phyloP scores from a whole-genome alignment of 2,797 vertebrate genomes.

The Danio kyathit region DNA sequence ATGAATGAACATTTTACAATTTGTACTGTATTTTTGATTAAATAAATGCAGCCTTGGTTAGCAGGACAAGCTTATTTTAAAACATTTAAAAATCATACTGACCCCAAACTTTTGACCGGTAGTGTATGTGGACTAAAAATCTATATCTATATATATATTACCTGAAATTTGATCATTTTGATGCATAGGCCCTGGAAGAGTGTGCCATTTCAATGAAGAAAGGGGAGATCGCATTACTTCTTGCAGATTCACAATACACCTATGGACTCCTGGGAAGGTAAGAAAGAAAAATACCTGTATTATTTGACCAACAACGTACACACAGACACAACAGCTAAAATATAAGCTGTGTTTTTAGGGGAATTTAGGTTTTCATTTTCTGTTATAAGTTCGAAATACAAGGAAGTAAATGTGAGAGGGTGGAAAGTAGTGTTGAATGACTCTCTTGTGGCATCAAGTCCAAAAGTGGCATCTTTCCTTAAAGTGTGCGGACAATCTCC shows the following conservation, averaged over 20 bases:
- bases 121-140: no score
- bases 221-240: constrained; percentile 82
- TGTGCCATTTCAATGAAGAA: constrained; percentile 82
- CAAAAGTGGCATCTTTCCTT: constrained; percentile 55
- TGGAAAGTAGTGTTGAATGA: constrained; percentile 25
- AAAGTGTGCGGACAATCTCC: constrained; percentile 46
- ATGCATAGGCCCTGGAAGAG: constrained; percentile 83
- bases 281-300: neutral
- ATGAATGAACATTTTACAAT: no score
- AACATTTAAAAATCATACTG: no score
- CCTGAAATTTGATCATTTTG: constrained; percentile 47
- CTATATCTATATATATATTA: constrained; percentile 7
- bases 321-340: neutral
- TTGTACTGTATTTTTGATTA: no score
- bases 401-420: neutral
- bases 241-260: constrained; percentile 83
- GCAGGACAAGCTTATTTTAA: no score
- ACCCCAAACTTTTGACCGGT: no score
- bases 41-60: no score
- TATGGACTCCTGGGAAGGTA: constrained; percentile 87
- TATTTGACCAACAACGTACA: neutral
- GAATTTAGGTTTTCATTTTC: constrained; percentile 7
- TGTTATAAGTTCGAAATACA: constrained; percentile 14
- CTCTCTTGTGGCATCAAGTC: constrained; percentile 44
- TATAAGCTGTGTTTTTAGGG: neutral